A percentile compares a stretch with the other conserved stretches of the same genome.
phyloP scores from a whole-genome alignment of 2,113 vertebrate genomes.

The Daubentonia madagascariensis region DNA sequence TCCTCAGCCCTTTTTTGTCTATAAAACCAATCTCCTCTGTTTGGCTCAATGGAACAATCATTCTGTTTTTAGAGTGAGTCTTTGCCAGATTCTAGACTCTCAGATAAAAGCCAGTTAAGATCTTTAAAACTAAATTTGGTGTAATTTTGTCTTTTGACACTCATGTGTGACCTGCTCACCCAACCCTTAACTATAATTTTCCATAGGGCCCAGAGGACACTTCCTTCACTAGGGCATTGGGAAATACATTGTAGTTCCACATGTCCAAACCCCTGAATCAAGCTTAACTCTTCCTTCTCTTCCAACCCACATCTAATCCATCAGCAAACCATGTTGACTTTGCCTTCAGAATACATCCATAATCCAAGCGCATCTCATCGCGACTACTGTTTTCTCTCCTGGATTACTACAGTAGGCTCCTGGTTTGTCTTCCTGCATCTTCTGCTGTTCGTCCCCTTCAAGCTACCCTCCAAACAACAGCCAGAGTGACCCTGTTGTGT shows the following conservation, averaged over 20 bases:
- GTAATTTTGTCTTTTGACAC: background rate
- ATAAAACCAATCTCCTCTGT: background rate
- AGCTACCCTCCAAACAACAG: background rate
- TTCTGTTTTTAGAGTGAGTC: background rate
- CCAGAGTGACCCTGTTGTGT: background rate
- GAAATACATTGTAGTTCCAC: background rate
- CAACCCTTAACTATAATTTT: background rate
- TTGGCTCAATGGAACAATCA: background rate
- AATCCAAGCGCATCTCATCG: background rate
- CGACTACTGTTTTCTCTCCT: background rate
- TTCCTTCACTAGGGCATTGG: background rate
- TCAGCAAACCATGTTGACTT: background rate
- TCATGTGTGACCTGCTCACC: background rate
- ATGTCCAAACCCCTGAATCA: background rate
- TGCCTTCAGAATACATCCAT: background rate
- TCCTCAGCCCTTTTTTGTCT: background rate
- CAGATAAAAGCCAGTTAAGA: background rate
- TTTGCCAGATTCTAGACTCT: background rate
- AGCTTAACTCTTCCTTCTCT: background rate
- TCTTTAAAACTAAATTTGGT: background rate
- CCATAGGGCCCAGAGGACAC: background rate
- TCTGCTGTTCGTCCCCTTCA: background rate
- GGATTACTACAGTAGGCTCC: background rate
- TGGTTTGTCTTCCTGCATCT: background rate
- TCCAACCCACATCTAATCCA: background rate